phyloP scores from a whole-genome alignment of 2,888 invertebrate genomes.

The Athetis lepigone region DNA sequence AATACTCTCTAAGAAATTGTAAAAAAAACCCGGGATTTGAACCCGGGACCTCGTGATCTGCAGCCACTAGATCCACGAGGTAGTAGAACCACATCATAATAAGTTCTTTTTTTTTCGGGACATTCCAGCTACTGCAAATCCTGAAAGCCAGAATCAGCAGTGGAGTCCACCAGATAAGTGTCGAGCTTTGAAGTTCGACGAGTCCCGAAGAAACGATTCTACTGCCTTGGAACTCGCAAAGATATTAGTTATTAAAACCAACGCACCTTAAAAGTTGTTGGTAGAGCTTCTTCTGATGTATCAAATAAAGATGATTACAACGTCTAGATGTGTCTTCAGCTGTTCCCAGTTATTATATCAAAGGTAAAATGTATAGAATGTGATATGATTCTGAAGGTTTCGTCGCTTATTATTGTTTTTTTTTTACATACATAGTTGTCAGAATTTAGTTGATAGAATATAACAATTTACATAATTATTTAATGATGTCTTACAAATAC shows the following conservation, averaged over 20 bases:
- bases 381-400: slow-evolving; percentile 2
- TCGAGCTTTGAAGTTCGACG: too few relatives aligned
- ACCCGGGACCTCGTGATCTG: not conserved
- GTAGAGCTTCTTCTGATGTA: slow-evolving; percentile 4
- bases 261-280: slow-evolving; percentile 15
- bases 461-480: too few relatives aligned
- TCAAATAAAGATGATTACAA: not conserved
- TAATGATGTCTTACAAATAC: not conserved
- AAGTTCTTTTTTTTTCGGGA: too few relatives aligned
- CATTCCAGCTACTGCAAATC: too few relatives aligned
- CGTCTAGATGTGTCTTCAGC: not conserved
- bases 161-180: too few relatives aligned
- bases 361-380: slow-evolving; percentile 1
- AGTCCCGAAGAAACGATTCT: too few relatives aligned
- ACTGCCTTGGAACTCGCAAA: too few relatives aligned
- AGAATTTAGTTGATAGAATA: not conserved
- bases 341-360: not conserved
- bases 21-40: not conserved
- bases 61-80: not conserved
- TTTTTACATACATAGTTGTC: not conserved
- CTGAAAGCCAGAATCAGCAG: too few relatives aligned
- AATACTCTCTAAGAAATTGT: not conserved
- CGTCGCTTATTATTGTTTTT: not conserved
- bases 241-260: slow-evolving; percentile 9
- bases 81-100: not conserved